phyloP scores from a whole-genome alignment of 2,113 vertebrate species.

The Seriola rivoliana region DNA sequence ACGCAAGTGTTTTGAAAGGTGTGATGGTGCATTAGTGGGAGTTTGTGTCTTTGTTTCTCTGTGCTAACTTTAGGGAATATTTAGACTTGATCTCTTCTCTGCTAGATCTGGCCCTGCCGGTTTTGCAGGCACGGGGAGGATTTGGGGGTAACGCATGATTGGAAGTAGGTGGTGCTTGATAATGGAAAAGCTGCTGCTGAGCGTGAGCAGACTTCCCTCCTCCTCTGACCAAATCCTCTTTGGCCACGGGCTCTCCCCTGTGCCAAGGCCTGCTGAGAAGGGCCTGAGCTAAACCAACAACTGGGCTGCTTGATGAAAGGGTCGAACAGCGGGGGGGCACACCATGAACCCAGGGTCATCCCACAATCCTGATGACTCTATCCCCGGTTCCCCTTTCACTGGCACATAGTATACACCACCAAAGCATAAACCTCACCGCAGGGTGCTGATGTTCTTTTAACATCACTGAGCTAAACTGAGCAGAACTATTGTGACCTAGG shows the following conservation, averaged over 20 bases:
- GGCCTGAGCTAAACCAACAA: slow-evolving; percentile 83
- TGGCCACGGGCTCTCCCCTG: slow-evolving; percentile 60
- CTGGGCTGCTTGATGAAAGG: slow-evolving; percentile 80
- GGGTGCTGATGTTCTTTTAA: slow-evolving; percentile 53
- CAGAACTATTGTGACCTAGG: slow-evolving; percentile 42
- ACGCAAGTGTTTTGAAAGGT: slow-evolving; percentile 35
- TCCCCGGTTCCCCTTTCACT: slow-evolving; percentile 71
- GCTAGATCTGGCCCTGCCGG: slow-evolving; percentile 39
- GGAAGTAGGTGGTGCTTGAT: slow-evolving; percentile 72
- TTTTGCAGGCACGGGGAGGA: slow-evolving; percentile 59
- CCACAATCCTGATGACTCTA: slow-evolving; percentile 77
- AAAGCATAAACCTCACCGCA: slow-evolving; percentile 52
- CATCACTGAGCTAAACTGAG: slow-evolving; percentile 52
- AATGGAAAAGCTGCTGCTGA: slow-evolving; percentile 63
- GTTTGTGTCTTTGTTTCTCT: slow-evolving; percentile 37
- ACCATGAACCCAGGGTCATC: slow-evolving; percentile 71
- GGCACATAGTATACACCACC: slow-evolving; percentile 37
- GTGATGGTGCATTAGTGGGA: slow-evolving; percentile 10
- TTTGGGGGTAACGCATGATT: slow-evolving; percentile 66
- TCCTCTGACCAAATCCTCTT: slow-evolving; percentile 73
- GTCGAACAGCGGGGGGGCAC: slow-evolving; percentile 57
- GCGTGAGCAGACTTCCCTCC: slow-evolving; percentile 61
- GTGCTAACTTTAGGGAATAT: slow-evolving; percentile 33
- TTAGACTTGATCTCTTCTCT: slow-evolving; percentile 43
- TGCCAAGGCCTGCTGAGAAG: slow-evolving; percentile 80